Percentiles rank a stretch among this genome's conserved stretches.
These are phyloP conservation scores for Dolichopus griseipennis DNA, from an alignment of 2,888 invertebrate species.

Conservation along the genomic window DNA sequence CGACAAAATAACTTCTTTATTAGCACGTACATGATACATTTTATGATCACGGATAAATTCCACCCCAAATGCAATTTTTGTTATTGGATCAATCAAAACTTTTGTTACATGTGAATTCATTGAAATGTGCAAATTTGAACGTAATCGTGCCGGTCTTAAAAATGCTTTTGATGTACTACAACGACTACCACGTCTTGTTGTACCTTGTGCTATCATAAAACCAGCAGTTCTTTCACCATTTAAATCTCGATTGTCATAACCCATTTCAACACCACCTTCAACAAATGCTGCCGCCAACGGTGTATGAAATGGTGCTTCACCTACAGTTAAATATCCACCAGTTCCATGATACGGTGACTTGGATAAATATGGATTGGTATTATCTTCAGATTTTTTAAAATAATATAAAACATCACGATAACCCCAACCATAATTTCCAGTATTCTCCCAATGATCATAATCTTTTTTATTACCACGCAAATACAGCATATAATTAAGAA, in stretches of 20 bases:
- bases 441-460: constrained; percentile 80
- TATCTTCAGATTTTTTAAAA: constrained; percentile 88
- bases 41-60: constrained; percentile 69
- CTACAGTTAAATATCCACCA: constrained; percentile 74
- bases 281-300: constrained; percentile 74
- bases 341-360: constrained; percentile 69
- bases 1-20: constrained; percentile 80
- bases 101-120: constrained; percentile 73
- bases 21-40: constrained; percentile 62
- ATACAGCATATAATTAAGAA: constrained; percentile 88
- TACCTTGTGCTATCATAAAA: constrained; percentile 83
- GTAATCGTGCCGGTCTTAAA: constrained; percentile 64
- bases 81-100: constrained; percentile 61
- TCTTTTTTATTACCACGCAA: constrained; percentile 80
- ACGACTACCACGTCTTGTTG: constrained; percentile 66
- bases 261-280: constrained; percentile 72
- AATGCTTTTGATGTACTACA: constrained; percentile 87
- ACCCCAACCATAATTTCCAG: constrained; percentile 85
- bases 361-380: constrained; percentile 72
- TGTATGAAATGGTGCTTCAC: constrained; percentile 80
- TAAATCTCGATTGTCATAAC: constrained; percentile 76
- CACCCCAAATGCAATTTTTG: constrained; percentile 71
- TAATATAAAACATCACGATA: constrained; percentile 69
- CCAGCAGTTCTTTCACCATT: constrained; percentile 82
- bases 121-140: constrained; percentile 76